Conservation (phyloP, 2,888 invertebrate species). For the Axea sp. region DNA sequence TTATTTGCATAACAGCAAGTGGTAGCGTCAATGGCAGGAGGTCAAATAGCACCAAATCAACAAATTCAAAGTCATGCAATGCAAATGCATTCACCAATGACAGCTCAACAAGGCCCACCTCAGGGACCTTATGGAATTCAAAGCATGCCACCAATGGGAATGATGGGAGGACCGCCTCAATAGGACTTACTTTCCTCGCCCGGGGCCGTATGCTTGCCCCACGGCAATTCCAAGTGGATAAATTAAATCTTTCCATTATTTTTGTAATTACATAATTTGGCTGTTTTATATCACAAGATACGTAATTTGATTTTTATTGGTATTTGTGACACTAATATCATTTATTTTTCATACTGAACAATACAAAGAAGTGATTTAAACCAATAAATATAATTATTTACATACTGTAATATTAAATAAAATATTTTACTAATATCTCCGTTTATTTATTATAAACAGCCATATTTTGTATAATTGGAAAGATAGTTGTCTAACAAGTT, state of each 20-base stretch:
- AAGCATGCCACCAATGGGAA: conserved; percentile 75
- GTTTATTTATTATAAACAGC: conserved; percentile 9
- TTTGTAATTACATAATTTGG: conserved; percentile 11
- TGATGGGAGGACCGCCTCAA: conserved; percentile 78
- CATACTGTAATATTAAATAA: too few relatives aligned
- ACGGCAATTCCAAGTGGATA: conserved; percentile 66
- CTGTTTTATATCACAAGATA: too few relatives aligned
- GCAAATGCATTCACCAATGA: conserved; percentile 83
- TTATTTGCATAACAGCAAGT: conserved; percentile 71
- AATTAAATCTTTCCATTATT: conserved; percentile 51
- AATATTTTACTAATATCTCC: neutral
- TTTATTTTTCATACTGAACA: too few relatives aligned
- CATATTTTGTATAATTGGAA: conserved; percentile 16
- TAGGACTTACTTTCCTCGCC: conserved; percentile 73
- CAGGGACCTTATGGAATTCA: conserved; percentile 77
- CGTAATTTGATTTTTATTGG: too few relatives aligned
- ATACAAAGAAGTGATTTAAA: too few relatives aligned
- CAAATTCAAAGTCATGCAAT: conserved; percentile 82
- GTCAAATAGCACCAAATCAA: conserved; percentile 80
- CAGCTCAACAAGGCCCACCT: conserved; percentile 77
- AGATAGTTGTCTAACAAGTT: conserved; percentile 24
- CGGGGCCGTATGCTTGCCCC: conserved; percentile 66
- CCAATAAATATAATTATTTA: too few relatives aligned
- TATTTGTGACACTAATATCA: too few relatives aligned
- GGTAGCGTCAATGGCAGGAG: conserved; percentile 79